phyloP scores from a whole-genome alignment of 1,140 invertebrate genomes.

The Bombus pyrosoma region DNA sequence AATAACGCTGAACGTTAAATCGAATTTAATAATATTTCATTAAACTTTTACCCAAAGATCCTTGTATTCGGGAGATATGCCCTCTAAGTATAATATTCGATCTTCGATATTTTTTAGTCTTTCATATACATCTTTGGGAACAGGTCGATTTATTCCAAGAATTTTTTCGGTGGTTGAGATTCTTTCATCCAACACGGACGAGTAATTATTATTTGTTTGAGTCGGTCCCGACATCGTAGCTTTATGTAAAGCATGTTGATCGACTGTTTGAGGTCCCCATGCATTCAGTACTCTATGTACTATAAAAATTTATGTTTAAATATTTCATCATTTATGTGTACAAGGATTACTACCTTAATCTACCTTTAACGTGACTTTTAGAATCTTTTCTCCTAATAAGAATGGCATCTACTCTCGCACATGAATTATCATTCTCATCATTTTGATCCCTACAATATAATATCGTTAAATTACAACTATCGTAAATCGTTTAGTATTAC shows the following conservation, averaged over 20 bases:
- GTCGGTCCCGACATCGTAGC: conserved; percentile 2
- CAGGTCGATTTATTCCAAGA: conserved; percentile 82
- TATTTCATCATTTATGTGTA: not conserved
- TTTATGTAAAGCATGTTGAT: conserved; percentile 59
- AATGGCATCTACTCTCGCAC: conserved; percentile 87
- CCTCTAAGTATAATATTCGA: conserved; percentile 86
- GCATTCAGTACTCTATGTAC: conserved; percentile 85
- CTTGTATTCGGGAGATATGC: conserved; percentile 88
- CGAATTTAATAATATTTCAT: not conserved
- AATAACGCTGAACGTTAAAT: not conserved
- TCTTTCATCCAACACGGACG: conserved; percentile 84
- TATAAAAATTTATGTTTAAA: conserved; percentile 68
- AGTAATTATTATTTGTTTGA: conserved; percentile 57
- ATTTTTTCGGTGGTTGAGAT: conserved; percentile 83
- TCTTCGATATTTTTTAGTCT: conserved; percentile 87
- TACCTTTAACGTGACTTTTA: conserved; percentile 88
- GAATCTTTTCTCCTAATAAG: conserved; percentile 85
- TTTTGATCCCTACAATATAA: conserved; percentile 65
- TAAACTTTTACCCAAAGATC: conserved; percentile 84
- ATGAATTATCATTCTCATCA: conserved; percentile 81
- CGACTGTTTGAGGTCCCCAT: conserved; percentile 85
- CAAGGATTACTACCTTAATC: conserved; percentile 44
- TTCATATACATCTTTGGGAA: conserved; percentile 84
- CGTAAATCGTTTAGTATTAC: not conserved
- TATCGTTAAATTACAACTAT: conserved; percentile 2